Percentiles rank a stretch among this genome's conserved stretches.
Evolutionary conservation across 2,888 invertebrate genomes (phyloP).

Genomic region (Acanthosepion esculentum): DNA sequence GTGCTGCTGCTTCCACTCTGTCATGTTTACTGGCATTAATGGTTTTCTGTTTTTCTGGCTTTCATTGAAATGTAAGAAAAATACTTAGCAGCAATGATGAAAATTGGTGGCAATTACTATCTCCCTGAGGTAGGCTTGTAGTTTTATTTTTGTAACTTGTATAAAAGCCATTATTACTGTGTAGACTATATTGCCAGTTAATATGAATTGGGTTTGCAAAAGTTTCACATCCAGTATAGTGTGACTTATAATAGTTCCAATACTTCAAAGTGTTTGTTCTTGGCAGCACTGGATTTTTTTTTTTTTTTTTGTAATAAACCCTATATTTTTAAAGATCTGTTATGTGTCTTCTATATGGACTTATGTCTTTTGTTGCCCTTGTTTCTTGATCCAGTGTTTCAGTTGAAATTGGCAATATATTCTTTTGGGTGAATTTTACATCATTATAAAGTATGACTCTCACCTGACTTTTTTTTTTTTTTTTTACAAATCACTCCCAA

Average conservation of each 20-base stretch:
- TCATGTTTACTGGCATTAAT: not conserved
- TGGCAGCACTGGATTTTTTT: not conserved
- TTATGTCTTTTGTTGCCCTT: not conserved
- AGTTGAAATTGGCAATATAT: no score
- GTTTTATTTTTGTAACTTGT: not conserved
- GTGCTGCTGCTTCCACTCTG: not conserved
- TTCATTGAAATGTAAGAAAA: not conserved
- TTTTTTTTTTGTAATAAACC: no score
- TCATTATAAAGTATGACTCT: no score
- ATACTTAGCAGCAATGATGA: not conserved
- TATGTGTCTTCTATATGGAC: not conserved
- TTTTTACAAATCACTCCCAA: no score
- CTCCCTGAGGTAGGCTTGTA: not conserved
- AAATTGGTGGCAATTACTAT: not conserved
- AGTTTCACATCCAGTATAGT: not conserved
- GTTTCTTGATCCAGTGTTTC: not conserved
- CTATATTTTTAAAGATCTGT: not conserved
- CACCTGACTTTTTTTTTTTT: no score
- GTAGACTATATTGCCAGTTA: not conserved
- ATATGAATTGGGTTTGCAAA: not conserved
- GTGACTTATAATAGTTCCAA: not conserved
- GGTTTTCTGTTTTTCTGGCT: not conserved
- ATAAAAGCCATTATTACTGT: not conserved
- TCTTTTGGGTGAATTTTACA: no score
- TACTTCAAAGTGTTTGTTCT: not conserved